phyloP scores from a whole-genome alignment of 1,140 invertebrate species.

The Penaeus japonicus region DNA sequence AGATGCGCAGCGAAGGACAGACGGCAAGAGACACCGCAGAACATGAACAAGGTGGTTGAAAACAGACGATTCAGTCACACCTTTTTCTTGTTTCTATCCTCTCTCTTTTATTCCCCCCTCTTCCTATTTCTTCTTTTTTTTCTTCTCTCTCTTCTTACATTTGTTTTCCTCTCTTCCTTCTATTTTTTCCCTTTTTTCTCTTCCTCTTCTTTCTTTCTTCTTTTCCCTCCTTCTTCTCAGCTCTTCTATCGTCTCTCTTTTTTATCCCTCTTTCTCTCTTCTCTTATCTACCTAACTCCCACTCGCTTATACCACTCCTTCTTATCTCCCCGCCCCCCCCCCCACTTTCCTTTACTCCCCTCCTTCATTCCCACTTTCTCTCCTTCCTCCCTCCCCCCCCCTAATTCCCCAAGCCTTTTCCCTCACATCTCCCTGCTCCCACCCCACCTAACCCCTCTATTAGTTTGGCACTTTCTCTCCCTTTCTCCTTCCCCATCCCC shows the following conservation, averaged over 20 bases:
- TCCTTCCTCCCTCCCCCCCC: background rate
- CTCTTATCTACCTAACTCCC: background rate
- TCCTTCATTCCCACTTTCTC: conserved; percentile 11
- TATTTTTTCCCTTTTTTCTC: background rate
- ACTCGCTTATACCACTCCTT: background rate
- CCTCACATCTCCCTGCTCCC: conserved; percentile 1
- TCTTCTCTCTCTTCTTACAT: background rate
- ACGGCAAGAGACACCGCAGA: too few species aligned
- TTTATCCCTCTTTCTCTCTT: too few species aligned
- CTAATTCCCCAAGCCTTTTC: conserved; percentile 41
- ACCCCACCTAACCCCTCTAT: background rate
- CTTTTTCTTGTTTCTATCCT: too few species aligned
- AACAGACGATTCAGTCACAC: too few species aligned
- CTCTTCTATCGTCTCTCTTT: background rate
- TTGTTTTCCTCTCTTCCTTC: background rate
- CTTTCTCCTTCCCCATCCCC: background rate
- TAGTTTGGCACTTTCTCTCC: background rate
- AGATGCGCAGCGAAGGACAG: too few species aligned
- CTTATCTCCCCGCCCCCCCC: background rate
- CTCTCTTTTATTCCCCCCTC: background rate
- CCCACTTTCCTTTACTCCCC: background rate
- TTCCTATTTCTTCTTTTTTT: background rate
- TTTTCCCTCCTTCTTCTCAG: background rate
- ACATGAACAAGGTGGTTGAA: too few species aligned
- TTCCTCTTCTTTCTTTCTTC: background rate